Base-by-base conservation (phyloP, 2,888 invertebrate genomes). In the Calliphora vomitoria region DNA sequence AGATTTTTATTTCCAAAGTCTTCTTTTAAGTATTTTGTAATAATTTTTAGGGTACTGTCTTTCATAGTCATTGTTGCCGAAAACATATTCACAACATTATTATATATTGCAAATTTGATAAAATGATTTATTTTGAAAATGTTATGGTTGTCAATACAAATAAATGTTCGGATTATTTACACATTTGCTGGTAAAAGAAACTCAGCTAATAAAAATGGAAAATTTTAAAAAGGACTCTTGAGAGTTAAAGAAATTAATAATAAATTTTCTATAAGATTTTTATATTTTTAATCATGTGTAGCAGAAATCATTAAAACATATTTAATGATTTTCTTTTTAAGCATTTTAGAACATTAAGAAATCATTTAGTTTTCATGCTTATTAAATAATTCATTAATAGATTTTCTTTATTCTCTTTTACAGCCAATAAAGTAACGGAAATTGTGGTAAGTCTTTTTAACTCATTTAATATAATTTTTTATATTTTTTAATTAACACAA, bases 361-460 rank as follows among this genome's bases (percentile, higher is more conserved):
- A 44, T 74, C 66, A 82, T 82, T 82, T 82, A 66, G 18, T 44
- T 68, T 66, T 82, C 38, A 82, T 66, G 82, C 66, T 47, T 68
- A 75, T 82, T 82, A 82, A 68, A 68, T 66, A 47, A 68, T 58
- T 82, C 68, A 58, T 75, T 82, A 82, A 75, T 82, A 58, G 41
- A 58, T 47, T 82, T 66, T 15, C 44, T 66, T 44, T 78, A 35
- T 53, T 44, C 3, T 53, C n/a, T 38, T 4, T 60, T 75, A 18
- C 69, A 74, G 81, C 5, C 72, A 41, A 68, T 18, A 55, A 41
- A 31, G 20, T 15, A 71, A 55, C 68, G 82, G 82, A 76, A 60
- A 76, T 82, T 82, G 82, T 76, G 82, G 82, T 83, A 71, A 83
- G 82, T 62, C n/a, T 25, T 75, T 68, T 80, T 69, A 25, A 44